Evolutionary conservation across 2,888 invertebrate species (phyloP).

Genomic region (Odontothrips loti): DNA sequence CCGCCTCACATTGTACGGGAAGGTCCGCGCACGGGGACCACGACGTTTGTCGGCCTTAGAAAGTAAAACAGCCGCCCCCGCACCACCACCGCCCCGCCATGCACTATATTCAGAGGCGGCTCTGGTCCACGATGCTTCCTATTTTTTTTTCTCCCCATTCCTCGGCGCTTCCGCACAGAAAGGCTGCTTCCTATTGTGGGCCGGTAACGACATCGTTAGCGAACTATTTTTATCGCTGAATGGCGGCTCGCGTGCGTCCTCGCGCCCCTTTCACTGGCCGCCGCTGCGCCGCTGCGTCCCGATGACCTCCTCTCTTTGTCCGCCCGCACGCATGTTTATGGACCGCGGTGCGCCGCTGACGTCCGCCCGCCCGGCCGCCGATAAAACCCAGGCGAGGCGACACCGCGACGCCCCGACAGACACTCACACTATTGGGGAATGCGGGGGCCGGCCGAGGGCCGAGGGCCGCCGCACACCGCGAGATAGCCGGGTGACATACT

Average conservation of each 20-base stretch:
- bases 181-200: background rate
- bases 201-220: constrained; percentile 22
- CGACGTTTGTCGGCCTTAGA: too few relatives aligned
- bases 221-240: constrained; percentile 3
- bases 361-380: background rate
- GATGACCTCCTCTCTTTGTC: background rate
- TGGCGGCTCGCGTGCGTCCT: background rate
- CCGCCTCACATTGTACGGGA: too few relatives aligned
- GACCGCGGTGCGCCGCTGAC: background rate
- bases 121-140: background rate
- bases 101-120: background rate
- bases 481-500: constrained; percentile 1
- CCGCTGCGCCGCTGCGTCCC: background rate
- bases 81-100: background rate
- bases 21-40: too few relatives aligned
- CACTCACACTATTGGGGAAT: background rate
- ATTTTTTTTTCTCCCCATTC: background rate
- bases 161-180: too few relatives aligned
- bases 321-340: background rate
- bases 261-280: background rate
- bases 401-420: background rate
- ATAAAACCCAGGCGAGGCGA: background rate
- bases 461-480: too few relatives aligned
- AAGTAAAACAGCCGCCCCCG: too few relatives aligned
- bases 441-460: too few relatives aligned